Base-by-base conservation (phyloP, 2,797 vertebrate species). In the Prunella strophiata region DNA sequence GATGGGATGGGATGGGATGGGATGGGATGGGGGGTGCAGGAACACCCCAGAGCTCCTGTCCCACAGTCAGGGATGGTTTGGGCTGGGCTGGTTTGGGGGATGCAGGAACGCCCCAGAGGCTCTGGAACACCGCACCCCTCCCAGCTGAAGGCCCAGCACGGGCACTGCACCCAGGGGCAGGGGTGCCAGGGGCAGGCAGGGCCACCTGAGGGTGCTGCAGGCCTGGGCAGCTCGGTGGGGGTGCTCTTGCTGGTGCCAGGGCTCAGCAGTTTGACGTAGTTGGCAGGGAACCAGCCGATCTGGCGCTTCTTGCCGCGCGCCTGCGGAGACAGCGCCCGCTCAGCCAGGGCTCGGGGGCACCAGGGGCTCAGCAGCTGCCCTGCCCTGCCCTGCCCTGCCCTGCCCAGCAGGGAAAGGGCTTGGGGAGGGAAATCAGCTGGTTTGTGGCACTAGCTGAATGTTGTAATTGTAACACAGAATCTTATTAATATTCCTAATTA, bases 261-360 rank as follows among this genome's bases (percentile, higher is more conserved):
- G 94, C 99, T 99, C 95, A 99, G 97, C 85, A 99, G 98, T 96
- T 99, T 99, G 47, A 99, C 99, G 25, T 99, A 99, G 96, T 99
- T 99, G 82, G 99, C 99, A 10, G 99, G 99, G 96, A 99, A 99
- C 99, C 99, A 99, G 61, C 99, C 99, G 62, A 99, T 99, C 97
- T 99, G 99, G 19, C 99, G 98, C 95, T 99, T 99, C 96, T 99
- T 99, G 42, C 99, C 99, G 58, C 99, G 98, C 34, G 99, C 99
- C 99, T 99, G 77, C 36, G 3, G 71, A 36, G 26, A 74, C 43
- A 83, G 5, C 7, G 30, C 9, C 76, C 1, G 63, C 52, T 80
- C 36, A 70, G 8, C 10, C 23, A 1, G 5, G 5, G n/a, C 22
- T 36, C 36, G 36, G 36, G 36, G 67, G 22, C 50, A 10, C 45